phyloP scores from a whole-genome alignment of 2,797 vertebrate genomes.

The Poeciliopsis turneri region DNA sequence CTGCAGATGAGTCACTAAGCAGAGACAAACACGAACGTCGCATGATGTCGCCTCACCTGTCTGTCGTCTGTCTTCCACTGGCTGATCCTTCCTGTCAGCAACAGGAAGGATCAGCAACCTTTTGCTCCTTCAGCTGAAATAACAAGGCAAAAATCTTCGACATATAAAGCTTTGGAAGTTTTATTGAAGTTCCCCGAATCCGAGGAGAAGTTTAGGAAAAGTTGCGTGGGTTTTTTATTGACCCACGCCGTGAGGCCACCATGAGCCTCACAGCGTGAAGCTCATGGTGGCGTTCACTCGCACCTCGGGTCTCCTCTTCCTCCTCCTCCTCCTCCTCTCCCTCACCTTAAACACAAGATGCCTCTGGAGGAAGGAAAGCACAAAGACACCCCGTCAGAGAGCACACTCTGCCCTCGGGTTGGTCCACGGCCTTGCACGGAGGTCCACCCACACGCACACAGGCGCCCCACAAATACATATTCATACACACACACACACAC shows the following conservation, averaged over 20 bases:
- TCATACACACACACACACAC: constrained; percentile 2
- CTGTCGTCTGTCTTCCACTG: constrained; percentile 50
- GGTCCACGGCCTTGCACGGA: constrained; percentile 53
- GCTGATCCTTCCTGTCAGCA: constrained; percentile 5
- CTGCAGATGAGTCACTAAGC: background rate
- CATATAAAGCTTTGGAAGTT: background rate
- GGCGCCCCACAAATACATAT: background rate
- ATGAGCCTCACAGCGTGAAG: constrained; percentile 24
- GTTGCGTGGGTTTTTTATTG: background rate
- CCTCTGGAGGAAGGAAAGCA: constrained; percentile 60
- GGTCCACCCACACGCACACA: constrained; percentile 26
- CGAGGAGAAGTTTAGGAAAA: background rate
- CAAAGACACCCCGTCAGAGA: constrained; percentile 71
- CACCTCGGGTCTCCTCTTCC: constrained; percentile 35
- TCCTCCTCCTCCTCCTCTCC: constrained; percentile 46
- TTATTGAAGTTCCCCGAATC: background rate
- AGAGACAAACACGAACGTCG: background rate
- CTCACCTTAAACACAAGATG: constrained; percentile 63
- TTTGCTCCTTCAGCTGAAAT: background rate
- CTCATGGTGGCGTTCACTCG: constrained; percentile 35
- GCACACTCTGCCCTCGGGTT: constrained; percentile 48
- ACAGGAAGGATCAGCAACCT: background rate
- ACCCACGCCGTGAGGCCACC: no score
- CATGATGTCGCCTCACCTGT: constrained; percentile 61
- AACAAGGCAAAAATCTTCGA: background rate